These are phyloP conservation scores for Camponotus vicinus DNA, from an alignment of 1,140 invertebrate species.

Conservation along the genomic window DNA sequence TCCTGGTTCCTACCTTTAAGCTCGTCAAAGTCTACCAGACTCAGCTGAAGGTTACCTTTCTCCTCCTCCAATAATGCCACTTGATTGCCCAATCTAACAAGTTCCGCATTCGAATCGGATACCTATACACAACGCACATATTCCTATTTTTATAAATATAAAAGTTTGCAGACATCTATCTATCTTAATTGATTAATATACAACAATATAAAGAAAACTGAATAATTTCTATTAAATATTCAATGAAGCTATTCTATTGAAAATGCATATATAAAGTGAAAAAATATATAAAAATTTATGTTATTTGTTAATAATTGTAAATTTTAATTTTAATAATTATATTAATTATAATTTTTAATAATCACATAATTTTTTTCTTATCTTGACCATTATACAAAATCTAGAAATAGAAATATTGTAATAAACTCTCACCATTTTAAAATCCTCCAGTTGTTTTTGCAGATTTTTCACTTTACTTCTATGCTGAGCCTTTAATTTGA, in stretches of 20 bases:
- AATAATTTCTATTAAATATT: constrained; percentile 20
- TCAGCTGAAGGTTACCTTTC: constrained; percentile 95
- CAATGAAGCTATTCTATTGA: neutral
- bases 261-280: neutral
- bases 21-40: constrained; percentile 93
- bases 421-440: constrained; percentile 88
- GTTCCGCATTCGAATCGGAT: constrained; percentile 90
- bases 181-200: constrained; percentile 17
- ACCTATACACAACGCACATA: constrained; percentile 75
- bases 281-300: neutral
- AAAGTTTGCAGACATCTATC: neutral
- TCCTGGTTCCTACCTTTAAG: constrained; percentile 89
- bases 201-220: neutral
- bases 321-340: neutral
- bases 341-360: neutral
- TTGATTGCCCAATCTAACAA: constrained; percentile 91
- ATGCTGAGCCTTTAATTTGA: constrained; percentile 93
- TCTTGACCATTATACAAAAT: neutral
- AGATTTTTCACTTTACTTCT: constrained; percentile 93
- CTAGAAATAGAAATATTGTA: neutral
- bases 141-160: constrained; percentile 25
- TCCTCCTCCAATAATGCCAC: constrained; percentile 95
- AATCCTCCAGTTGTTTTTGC: constrained; percentile 92
- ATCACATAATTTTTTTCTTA: neutral
- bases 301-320: neutral